Evolutionary conservation across 2,113 vertebrate species (phyloP), one percentile per base, ranked within the genome.

Genomic region (Vulpes vulpes): DNA sequence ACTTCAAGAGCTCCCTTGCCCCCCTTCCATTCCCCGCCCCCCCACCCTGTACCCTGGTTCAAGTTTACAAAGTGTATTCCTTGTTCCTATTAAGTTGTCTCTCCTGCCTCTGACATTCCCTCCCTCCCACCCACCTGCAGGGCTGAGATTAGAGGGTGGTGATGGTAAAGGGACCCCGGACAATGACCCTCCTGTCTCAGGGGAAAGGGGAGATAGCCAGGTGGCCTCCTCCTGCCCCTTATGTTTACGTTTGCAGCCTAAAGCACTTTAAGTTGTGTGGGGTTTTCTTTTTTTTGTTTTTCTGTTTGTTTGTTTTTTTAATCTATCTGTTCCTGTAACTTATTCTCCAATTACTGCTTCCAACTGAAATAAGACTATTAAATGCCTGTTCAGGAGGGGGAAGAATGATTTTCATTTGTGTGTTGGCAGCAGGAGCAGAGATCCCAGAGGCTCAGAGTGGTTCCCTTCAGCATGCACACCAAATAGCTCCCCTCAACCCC

Each of bases 201-300:
- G 92, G 96, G 93, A 79, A 35, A 38, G 62, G 92, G 86, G 92
- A 64, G 74, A 95, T 23, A 80, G 94, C 88, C 60, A 84, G 86
- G 95, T 94, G 93, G 89, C 94, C 92, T 96, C 95, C 62, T 96
- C 71, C 84, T 87, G 27, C 51, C 59, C 95, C 51, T 96, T 71
- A 87, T 90, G 97, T 98, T 98, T 98, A 97, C 96, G 85, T 97
- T 96, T 91, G 94, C 95, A 96, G 96, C 89, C 96, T 94, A 43
- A 98, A 97, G 98, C 98, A 98, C 98, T 98, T 98, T 98, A 98
- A 95, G 97, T 98, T 98, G 85, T 87, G 19, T 71, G 91, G 86
- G 81, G 8, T 64, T 90, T 49, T 51, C 5, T 22, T 35, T 62
- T 62, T 83, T 43, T 43, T 35, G 3, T 19, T 20, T 8, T 1